These are phyloP conservation scores for Ctenopoma multispine DNA, from an alignment of 2,797 vertebrate genomes.

Conservation along the genomic window DNA sequence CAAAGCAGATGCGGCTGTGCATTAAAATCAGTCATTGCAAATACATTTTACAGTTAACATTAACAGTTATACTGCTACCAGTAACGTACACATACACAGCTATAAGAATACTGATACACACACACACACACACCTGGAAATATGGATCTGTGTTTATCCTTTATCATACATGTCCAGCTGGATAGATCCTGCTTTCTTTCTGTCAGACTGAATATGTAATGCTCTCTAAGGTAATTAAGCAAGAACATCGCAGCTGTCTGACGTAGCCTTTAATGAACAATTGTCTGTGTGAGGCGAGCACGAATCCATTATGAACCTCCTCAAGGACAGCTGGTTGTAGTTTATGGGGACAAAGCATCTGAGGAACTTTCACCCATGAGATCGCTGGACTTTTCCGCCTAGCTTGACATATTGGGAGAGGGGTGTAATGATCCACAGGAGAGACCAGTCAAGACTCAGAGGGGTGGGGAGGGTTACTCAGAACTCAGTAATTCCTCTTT, in stretches of 20 bases:
- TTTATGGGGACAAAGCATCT: slow-evolving; percentile 61
- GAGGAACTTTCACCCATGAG: slow-evolving; percentile 62
- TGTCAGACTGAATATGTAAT: slow-evolving; percentile 37
- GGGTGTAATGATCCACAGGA: slow-evolving; percentile 26
- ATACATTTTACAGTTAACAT: too few species aligned
- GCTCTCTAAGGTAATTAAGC: slow-evolving; percentile 65
- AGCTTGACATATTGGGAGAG: slow-evolving; percentile 28
- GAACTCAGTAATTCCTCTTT: slow-evolving; percentile 6
- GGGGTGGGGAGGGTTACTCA: slow-evolving; percentile 30
- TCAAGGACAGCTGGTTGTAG: slow-evolving; percentile 64
- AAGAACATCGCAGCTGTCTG: slow-evolving; percentile 53
- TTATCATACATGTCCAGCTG: slow-evolving; percentile 53
- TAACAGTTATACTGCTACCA: slow-evolving; percentile 42
- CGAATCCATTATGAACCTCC: slow-evolving; percentile 42
- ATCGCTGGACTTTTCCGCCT: slow-evolving; percentile 28
- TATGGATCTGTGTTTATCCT: slow-evolving; percentile 24
- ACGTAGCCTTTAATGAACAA: slow-evolving; percentile 39
- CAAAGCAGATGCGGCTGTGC: slow-evolving; percentile 38
- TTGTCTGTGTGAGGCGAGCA: slow-evolving; percentile 43
- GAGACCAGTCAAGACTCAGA: slow-evolving; percentile 9
- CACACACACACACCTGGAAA: slow-evolving; percentile 60
- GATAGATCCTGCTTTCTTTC: slow-evolving; percentile 32
- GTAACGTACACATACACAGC: slow-evolving; percentile 37
- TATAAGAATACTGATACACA: slow-evolving; percentile 16
- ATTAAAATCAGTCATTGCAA: slow-evolving; percentile 16